Evolutionary conservation across 64 coral and sea anemone species (phyloP).

Genomic region (Porites australiensis): DNA sequence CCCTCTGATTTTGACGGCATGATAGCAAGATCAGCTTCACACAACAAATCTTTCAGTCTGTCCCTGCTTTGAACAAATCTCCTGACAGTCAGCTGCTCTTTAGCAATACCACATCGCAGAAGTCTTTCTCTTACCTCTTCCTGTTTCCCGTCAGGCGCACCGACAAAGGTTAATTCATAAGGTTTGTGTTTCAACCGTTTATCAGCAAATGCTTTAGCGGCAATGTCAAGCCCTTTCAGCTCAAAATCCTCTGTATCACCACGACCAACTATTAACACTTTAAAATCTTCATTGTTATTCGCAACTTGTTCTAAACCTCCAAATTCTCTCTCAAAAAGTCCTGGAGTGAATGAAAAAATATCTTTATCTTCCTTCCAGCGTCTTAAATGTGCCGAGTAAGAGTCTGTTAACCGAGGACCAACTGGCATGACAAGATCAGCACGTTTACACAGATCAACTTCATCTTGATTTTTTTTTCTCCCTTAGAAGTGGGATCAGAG

Average conservation of each 20-base stretch:
- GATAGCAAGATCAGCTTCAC: too few species aligned
- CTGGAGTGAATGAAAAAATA: neutral
- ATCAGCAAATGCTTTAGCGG: too few species aligned
- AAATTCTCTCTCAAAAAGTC: neutral
- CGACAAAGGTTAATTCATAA: neutral
- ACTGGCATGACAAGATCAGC: neutral
- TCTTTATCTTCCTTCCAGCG: neutral
- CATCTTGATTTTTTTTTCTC: conserved; percentile 1
- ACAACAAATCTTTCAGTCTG: too few species aligned
- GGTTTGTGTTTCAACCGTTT: too few species aligned
- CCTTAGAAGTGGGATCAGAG: neutral
- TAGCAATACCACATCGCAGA: neutral
- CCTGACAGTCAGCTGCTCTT: too few species aligned
- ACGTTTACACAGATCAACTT: neutral
- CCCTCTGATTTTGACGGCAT: neutral
- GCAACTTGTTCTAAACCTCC: neutral
- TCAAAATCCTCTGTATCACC: too few species aligned
- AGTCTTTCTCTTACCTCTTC: neutral
- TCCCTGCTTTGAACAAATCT: too few species aligned
- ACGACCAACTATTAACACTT: neutral
- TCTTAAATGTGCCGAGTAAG: neutral
- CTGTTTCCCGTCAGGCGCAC: neutral
- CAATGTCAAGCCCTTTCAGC: too few species aligned
- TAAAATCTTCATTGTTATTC: neutral
- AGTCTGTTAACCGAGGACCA: neutral